A percentile compares a stretch with the other conserved stretches of the same genome.
These are phyloP conservation scores for Heterodera schachtii DNA, from an alignment of 1,140 invertebrate species.

Conservation along the genomic window DNA sequence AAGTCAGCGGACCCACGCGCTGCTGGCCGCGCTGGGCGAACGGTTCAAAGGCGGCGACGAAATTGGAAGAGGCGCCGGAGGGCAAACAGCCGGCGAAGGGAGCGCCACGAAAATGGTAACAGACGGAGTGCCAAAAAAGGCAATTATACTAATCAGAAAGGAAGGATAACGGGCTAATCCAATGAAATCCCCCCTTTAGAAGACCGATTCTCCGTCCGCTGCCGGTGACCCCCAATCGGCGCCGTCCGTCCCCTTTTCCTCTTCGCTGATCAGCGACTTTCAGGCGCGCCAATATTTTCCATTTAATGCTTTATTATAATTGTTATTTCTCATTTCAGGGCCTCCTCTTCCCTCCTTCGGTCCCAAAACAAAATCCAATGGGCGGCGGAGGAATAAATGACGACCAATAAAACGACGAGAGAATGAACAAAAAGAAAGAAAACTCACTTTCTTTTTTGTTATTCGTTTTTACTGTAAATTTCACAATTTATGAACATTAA, in stretches of 20 bases:
- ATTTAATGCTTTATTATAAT: not conserved
- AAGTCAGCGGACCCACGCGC: not conserved
- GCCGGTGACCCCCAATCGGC: not conserved
- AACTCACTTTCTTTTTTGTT: no score
- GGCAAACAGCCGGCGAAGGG: no score
- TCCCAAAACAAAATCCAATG: not conserved
- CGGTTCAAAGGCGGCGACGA: slow-evolving; percentile 6
- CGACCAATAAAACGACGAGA: not conserved
- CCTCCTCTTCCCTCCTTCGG: not conserved
- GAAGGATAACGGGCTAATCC: no score
- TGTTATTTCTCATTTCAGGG: not conserved
- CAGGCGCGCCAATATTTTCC: not conserved
- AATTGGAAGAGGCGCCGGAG: no score
- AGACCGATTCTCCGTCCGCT: not conserved
- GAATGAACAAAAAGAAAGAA: no score
- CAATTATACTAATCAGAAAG: no score
- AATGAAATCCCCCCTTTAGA: not conserved
- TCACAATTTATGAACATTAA: no score
- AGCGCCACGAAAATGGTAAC: not conserved
- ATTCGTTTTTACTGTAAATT: no score
- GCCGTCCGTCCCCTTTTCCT: not conserved
- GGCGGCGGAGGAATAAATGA: not conserved
- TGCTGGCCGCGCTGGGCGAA: not conserved
- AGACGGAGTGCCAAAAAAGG: no score
- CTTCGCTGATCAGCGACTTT: not conserved